A percentile compares a stretch with the other conserved stretches of the same genome.
phyloP scores from a whole-genome alignment of 1,140 invertebrate species.

The Anoplolepis gracilipes region DNA sequence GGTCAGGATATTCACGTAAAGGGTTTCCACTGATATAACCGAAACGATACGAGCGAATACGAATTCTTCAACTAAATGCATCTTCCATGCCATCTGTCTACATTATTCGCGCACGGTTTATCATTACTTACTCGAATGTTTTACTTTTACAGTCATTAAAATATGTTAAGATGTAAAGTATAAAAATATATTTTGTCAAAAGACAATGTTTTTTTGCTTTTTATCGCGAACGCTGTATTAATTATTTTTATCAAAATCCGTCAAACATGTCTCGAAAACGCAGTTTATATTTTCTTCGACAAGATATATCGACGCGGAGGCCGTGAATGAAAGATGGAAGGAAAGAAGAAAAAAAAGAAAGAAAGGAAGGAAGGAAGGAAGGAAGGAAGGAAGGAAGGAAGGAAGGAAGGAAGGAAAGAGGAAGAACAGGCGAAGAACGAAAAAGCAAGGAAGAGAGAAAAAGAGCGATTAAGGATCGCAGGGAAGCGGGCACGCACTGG shows the following conservation, averaged over 20 bases:
- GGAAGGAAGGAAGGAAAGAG: constrained; percentile 26
- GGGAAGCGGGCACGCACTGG: constrained; percentile 61
- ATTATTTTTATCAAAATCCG: constrained; percentile 21
- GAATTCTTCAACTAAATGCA: constrained; percentile 35
- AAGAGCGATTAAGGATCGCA: constrained; percentile 69
- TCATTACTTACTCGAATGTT: constrained; percentile 18
- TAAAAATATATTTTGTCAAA: not conserved
- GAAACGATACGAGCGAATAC: constrained; percentile 51
- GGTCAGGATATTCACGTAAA: constrained; percentile 68
- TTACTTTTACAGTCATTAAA: not conserved
- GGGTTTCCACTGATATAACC: constrained; percentile 66
- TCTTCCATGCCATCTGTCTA: constrained; percentile 46
- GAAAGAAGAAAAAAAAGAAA: not conserved
- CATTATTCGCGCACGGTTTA: constrained; percentile 52
- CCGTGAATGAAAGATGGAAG: constrained; percentile 1
- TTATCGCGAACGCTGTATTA: not conserved
- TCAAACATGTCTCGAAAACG: not conserved
- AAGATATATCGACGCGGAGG: constrained; percentile 22
- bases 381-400: constrained; percentile 28
- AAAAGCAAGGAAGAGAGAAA: constrained; percentile 50
- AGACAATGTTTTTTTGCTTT: not conserved
- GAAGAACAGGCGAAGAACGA: not conserved
- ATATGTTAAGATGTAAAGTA: not conserved
- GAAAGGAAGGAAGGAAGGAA: constrained; percentile 11
- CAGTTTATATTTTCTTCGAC: constrained; percentile 5